A percentile compares a stretch with the other conserved stretches of the same genome.
Conservation (phyloP, 1,140 invertebrate genomes). For the Forficula auricularia region DNA sequence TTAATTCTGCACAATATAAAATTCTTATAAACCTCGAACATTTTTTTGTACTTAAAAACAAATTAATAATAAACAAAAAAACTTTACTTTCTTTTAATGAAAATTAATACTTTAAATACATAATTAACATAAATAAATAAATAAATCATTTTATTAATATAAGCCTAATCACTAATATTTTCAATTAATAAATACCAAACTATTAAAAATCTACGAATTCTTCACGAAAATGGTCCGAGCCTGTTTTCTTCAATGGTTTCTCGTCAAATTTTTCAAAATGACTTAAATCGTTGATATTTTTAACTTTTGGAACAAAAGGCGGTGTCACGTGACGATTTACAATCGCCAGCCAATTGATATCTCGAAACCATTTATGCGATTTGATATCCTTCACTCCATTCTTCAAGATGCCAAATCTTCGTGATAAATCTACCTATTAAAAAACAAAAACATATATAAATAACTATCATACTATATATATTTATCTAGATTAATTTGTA, state of each 20-base stretch:
- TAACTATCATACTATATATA: too few species aligned
- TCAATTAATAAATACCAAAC: too few species aligned
- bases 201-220: slow-evolving; percentile 51
- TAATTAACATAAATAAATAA: too few species aligned
- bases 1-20: too few species aligned
- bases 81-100: too few species aligned
- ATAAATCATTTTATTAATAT: too few species aligned
- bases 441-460: background rate
- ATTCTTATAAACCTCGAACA: too few species aligned
- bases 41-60: too few species aligned
- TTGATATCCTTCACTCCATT: slow-evolving; percentile 58
- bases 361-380: slow-evolving; percentile 56
- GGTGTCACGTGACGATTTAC: slow-evolving; percentile 63
- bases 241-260: slow-evolving; percentile 35
- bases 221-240: slow-evolving; percentile 40
- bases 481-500: too few species aligned
- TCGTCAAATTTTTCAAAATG: slow-evolving; percentile 66
- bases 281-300: slow-evolving; percentile 46
- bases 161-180: too few species aligned
- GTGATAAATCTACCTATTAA: slow-evolving; percentile 69
- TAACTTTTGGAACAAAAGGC: slow-evolving; percentile 56
- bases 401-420: slow-evolving; percentile 56
- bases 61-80: too few species aligned
- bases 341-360: slow-evolving; percentile 68
- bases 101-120: too few species aligned